These are phyloP conservation scores for Notothenia rossii DNA, from an alignment of 2,113 vertebrate species.

Conservation along the genomic window DNA sequence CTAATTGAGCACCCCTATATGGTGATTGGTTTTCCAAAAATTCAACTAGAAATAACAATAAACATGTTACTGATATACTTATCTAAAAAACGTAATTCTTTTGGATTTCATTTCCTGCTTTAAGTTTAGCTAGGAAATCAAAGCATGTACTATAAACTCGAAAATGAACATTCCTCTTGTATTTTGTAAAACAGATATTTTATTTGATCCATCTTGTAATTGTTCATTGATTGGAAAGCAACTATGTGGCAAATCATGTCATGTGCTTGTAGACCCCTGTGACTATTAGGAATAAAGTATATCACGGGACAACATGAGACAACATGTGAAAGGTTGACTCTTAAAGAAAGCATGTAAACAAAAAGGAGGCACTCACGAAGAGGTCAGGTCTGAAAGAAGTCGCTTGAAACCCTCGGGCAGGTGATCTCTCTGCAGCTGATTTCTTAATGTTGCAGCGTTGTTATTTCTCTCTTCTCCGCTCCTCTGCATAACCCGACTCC, in stretches of 20 bases:
- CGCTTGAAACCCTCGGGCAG: conserved; percentile 21
- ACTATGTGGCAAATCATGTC: neutral
- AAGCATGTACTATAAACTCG: neutral
- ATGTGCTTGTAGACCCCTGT: neutral
- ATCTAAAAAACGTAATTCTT: neutral
- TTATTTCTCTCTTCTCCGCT: conserved; percentile 29
- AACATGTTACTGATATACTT: neutral
- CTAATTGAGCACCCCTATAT: too few species aligned
- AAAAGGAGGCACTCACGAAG: conserved; percentile 8
- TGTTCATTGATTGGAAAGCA: neutral
- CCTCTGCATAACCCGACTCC: conserved; percentile 43
- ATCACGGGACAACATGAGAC: neutral
- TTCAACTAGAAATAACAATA: neutral
- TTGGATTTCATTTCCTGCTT: neutral
- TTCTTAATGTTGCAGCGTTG: conserved; percentile 52
- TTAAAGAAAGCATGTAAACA: neutral
- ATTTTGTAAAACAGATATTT: neutral
- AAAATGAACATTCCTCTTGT: neutral
- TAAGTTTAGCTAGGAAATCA: neutral
- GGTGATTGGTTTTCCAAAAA: conserved; percentile 3
- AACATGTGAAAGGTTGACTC: neutral
- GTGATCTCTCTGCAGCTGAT: conserved; percentile 50
- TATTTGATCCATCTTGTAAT: neutral
- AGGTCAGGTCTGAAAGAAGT: neutral
- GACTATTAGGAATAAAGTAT: neutral